Evolutionary conservation across 1,140 invertebrate genomes (phyloP), one percentile per base, ranked within the genome.

Genomic region (Pseudachorutes palmiensis): DNA sequence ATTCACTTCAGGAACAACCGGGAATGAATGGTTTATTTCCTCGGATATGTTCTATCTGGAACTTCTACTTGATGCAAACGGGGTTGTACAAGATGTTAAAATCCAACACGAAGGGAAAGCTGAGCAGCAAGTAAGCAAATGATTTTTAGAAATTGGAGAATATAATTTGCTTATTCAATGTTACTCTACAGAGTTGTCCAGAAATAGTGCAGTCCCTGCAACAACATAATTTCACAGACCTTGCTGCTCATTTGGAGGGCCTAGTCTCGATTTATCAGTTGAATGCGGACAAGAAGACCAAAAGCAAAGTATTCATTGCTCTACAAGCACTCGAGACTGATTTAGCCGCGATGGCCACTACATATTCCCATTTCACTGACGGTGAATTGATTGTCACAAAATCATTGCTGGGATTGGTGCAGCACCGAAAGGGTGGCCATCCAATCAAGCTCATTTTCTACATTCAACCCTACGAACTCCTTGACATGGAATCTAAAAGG

Each of bases 31-130:
- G 68, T 94, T 94, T 75, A 94, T 97, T 78, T 94, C 90, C 29
- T 94, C 91, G 0, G 93, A 96, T 77, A 97, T 97, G 92, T 97
- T 97, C 79, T 95, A 93, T 77, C 83, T 97, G 70, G 92, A 97
- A 82, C 89, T 97, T 68, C 76, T 91, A 36, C 80, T 97, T 32
- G 90, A 94, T 75, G 80, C 85, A 0, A 86, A 82, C 65, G 93
- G 92, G 49, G 83, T 83, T 55, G 87, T 97, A 0, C 88, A 88
- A 77, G 93, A 97, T 84, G 92, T 96, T 0, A 95, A 94, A 81
- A 89, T 95, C 73, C 89, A 91, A 79, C 91, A 94, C 78, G 90
- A 93, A 78, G 90, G 89, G 73, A 90, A 87, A 75, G 81, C 81
- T 31, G 83, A 84, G 61, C 82, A 82, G 70, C 82, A 84, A 75